Evolutionary conservation across 2,113 vertebrate genomes (phyloP).

Genomic region (Mobula birostris): DNA sequence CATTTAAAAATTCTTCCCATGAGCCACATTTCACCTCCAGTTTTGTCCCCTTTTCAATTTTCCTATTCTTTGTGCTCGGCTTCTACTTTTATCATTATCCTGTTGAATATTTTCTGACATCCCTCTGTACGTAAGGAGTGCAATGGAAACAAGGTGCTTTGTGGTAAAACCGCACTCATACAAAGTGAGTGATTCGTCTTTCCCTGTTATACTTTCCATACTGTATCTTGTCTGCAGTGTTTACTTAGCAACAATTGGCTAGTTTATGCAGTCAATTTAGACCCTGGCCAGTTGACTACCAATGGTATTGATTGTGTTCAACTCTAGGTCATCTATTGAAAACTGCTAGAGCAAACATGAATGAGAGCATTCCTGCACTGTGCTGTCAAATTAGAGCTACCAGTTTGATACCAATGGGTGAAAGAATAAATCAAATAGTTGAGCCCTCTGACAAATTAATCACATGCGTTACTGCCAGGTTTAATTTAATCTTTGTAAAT

Average conservation of each 20-base stretch:
- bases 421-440: slow-evolving; percentile 17
- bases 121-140: neutral
- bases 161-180: neutral
- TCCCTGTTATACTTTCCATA: neutral
- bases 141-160: neutral
- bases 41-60: neutral
- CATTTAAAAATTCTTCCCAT: neutral
- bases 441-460: slow-evolving; percentile 25
- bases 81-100: neutral
- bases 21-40: neutral
- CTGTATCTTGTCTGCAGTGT: neutral
- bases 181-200: neutral
- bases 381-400: neutral
- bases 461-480: neutral
- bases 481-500: slow-evolving; percentile 16
- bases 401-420: neutral
- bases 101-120: neutral
- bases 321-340: neutral
- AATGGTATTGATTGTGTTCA: neutral
- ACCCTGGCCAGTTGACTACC: neutral
- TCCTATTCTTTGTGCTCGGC: neutral
- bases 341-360: neutral
- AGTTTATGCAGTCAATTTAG: neutral
- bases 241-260: neutral
- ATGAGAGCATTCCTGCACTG: neutral